Base-by-base conservation (phyloP, 2,113 vertebrate genomes). In the Tychaedon coryphoeus region DNA sequence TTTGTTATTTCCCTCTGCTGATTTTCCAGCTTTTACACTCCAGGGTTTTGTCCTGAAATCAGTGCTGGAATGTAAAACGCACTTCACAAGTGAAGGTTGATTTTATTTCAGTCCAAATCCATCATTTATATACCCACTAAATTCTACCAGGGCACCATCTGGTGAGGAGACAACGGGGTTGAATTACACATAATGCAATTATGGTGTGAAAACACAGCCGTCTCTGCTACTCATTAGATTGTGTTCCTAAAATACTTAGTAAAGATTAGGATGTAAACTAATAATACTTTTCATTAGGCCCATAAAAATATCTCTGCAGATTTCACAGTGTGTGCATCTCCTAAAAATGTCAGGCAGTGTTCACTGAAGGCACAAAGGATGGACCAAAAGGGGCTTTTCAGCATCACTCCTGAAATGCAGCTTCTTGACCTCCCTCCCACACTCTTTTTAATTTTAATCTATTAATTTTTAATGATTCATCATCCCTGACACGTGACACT, bases 41-140 rank as follows among this genome's bases (percentile, higher is more conserved):
- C 74, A 56, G 62, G 71, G 40, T 61, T 92, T 91, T 94, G 75
- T 85, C 64, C 85, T 77, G 90, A 71, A 95, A 80, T 70, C 85
- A 82, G 54, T 50, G 84, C 83, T 82, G 74, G 66, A 90, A 93
- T 66, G 38, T 43, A 83, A 87, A 95, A 78, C 26, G 2, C 24
- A 48, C 91, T 93, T 83, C 81, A 73, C 67, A 86, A 86, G 58
- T 2, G 8, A 94, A 92, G 47, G 81, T 25, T 90, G 85, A 90
- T 97, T 96, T 96, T 96, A 88, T 91, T 94, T 95, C 82, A 66
- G 84, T 73, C 64, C 67, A 94, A 94, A 95, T 92, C 77, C 75
- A 60, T 86, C 64, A 43, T 91, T 95, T 95, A 66, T 88, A 58
- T 50, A 79, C 43, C 74, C 75, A 73, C 58, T 83, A 33, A 79